phyloP scores from a whole-genome alignment of 2,113 vertebrate species.

The Scalopus aquaticus region DNA sequence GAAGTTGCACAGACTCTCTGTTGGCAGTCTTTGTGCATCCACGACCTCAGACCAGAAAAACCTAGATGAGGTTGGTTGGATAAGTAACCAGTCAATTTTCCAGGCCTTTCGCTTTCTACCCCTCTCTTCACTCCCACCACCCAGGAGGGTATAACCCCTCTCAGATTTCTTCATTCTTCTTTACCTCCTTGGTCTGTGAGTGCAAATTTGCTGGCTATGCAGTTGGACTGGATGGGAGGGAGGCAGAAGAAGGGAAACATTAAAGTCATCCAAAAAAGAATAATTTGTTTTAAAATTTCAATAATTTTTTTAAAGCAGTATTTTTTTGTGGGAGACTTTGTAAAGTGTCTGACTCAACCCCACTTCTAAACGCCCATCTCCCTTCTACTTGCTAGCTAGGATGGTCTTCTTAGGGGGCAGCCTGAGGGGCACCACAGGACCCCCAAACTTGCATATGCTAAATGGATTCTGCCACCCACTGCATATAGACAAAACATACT shows the following conservation, averaged over 20 bases:
- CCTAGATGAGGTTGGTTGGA: not conserved
- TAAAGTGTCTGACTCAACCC: not conserved
- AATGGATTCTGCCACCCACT: too few species aligned
- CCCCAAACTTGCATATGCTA: not conserved
- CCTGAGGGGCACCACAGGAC: not conserved
- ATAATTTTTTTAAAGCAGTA: not conserved
- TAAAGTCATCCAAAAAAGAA: not conserved
- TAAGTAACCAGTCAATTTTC: not conserved
- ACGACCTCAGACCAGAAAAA: not conserved
- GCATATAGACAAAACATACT: too few species aligned
- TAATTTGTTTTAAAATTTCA: not conserved
- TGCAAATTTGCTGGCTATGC: not conserved
- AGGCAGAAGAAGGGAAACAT: not conserved
- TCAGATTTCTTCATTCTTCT: constrained; percentile 9
- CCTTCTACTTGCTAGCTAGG: not conserved
- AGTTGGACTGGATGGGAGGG: not conserved
- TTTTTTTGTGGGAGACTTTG: not conserved
- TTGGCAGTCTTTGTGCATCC: not conserved
- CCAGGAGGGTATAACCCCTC: not conserved
- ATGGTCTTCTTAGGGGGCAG: not conserved
- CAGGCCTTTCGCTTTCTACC: not conserved
- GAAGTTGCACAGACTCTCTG: not conserved
- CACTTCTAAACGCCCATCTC: not conserved
- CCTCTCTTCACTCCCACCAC: not conserved
- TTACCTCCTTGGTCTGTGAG: not conserved